phyloP scores from a whole-genome alignment of 2,113 vertebrate species.

The Rhipidura dahli region DNA sequence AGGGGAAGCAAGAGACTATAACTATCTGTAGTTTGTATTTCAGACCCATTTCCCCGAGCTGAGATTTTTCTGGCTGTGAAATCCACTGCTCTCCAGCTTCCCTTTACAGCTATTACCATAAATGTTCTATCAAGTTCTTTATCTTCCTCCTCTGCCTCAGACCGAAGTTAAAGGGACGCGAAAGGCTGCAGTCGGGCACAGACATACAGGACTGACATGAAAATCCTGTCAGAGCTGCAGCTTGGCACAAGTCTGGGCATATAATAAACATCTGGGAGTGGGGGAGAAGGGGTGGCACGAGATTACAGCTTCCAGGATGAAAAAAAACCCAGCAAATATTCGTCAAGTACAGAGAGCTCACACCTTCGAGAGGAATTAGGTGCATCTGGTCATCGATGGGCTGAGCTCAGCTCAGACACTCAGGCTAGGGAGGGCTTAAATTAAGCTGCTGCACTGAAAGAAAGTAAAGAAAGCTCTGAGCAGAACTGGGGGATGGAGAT shows the following conservation, averaged over 20 bases:
- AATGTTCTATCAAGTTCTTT: constrained; percentile 63
- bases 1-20: constrained; percentile 53
- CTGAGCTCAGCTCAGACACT: neutral
- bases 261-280: neutral
- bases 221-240: constrained; percentile 22
- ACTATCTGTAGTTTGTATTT: constrained; percentile 62
- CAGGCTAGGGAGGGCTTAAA: neutral
- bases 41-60: constrained; percentile 60
- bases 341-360: neutral
- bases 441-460: neutral
- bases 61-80: constrained; percentile 66
- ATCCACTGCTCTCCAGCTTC: constrained; percentile 53
- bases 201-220: neutral
- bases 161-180: constrained; percentile 17
- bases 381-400: neutral
- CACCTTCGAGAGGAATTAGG: neutral
- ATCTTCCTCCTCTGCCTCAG: constrained; percentile 55
- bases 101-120: constrained; percentile 61
- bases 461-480: neutral
- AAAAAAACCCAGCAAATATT: neutral
- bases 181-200: constrained; percentile 2
- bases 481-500: neutral
- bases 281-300: neutral
- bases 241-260: neutral
- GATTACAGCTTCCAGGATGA: neutral